phyloP scores from a whole-genome alignment of 2,113 vertebrate genomes.

The Urocolius indicus region DNA sequence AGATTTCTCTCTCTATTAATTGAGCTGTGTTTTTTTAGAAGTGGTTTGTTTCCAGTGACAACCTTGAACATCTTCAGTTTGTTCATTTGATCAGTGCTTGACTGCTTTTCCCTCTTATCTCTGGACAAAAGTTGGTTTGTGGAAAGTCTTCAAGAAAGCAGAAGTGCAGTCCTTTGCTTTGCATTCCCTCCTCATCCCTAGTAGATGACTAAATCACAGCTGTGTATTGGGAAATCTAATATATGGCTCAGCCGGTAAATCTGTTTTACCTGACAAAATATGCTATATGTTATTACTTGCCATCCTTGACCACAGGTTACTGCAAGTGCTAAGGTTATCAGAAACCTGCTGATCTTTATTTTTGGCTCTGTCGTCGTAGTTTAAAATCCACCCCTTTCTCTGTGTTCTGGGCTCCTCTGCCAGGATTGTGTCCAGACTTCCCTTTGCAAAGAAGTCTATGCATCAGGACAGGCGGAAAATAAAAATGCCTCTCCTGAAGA shows the following conservation, averaged over 20 bases:
- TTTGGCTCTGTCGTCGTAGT: background rate
- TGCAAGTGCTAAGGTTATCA: background rate
- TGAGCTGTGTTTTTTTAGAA: background rate
- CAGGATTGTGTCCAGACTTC: background rate
- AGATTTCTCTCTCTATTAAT: background rate
- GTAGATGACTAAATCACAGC: background rate
- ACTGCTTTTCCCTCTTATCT: background rate
- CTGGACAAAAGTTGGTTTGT: background rate
- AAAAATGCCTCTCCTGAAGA: background rate
- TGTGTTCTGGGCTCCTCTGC: background rate
- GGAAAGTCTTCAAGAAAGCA: background rate
- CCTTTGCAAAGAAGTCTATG: background rate
- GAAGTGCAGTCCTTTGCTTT: background rate
- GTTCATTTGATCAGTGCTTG: background rate
- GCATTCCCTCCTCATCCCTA: background rate
- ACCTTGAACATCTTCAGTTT: background rate
- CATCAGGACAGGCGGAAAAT: background rate
- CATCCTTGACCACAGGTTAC: background rate
- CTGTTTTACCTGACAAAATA: background rate
- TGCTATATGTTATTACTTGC: background rate
- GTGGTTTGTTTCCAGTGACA: slow-evolving; percentile 6
- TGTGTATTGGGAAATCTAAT: background rate
- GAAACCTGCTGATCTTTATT: background rate
- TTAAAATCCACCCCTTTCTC: background rate
- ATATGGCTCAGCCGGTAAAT: background rate